Base-by-base conservation (phyloP, 1,140 invertebrate species). In the Cherax quadricarinatus region DNA sequence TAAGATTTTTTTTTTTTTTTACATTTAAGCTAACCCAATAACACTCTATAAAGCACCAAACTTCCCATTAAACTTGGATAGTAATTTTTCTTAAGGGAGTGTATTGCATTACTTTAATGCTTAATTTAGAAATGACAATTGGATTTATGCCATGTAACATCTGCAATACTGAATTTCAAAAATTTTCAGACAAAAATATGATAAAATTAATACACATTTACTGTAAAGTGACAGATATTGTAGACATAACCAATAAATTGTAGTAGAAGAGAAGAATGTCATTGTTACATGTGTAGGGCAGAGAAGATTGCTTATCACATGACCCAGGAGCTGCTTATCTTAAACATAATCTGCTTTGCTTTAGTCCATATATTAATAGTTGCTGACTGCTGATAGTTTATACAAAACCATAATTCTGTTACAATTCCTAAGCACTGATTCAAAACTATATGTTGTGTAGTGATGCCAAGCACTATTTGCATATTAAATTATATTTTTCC, bases 401-500 rank as follows among this genome's bases (percentile, higher is more conserved):
- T 30, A 30, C 70, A 75, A 24, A 6, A 75, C 24, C 70, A 30
- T 30, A 75, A 24, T 75, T 24, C 70, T 10, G 24, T 30, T 75
- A 21, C 70, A 75, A 41, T 30, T 75, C 70, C 70, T 30, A 75
- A 30, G 24, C 24, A 30, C 70, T 75, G 70, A 75, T n/a, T 75
- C 9, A 75, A 30, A 70, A 70, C 41, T 75, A 75, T 75, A 30
- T 30, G 70, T 21, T 75, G 70, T 30, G 21, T 21, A 75, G n/a
- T 75, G 70, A 75, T 30, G 70, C 1, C 24, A 75, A 75, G 70
- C 70, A 75, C 70, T 75, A 30, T 30, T 75, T 75, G 70, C 70
- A 75, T 75, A 75, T 75, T 75, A 75, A 75, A 75, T 75, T 10
- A 75, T 75, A 75, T 75, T 75, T 30, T 75, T 75, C 24, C 70